phyloP scores from a whole-genome alignment of 2,888 invertebrate genomes.

The Lottia scabra region DNA sequence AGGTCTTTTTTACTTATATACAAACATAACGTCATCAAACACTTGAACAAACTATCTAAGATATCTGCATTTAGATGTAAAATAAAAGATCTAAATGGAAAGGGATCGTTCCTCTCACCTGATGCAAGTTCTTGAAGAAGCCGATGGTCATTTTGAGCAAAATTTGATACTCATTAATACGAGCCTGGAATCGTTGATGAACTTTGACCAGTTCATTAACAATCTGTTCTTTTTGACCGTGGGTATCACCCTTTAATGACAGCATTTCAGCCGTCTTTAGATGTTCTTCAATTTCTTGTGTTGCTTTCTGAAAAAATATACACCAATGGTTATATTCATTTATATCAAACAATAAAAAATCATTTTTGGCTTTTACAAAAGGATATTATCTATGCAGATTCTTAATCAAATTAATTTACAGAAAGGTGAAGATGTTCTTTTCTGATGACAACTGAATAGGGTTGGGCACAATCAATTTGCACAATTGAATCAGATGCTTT shows the following conservation, averaged over 20 bases:
- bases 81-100: background rate
- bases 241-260: slow-evolving; percentile 75
- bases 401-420: no score
- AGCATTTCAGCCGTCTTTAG: slow-evolving; percentile 78
- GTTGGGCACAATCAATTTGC: no score
- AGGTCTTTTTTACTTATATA: no score
- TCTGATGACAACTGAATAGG: no score
- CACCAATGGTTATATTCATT: background rate
- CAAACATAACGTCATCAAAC: no score
- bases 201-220: slow-evolving; percentile 77
- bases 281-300: slow-evolving; percentile 75
- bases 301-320: slow-evolving; percentile 59
- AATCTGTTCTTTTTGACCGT: slow-evolving; percentile 75
- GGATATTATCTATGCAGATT: no score
- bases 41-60: background rate
- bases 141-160: slow-evolving; percentile 79
- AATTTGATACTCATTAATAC: slow-evolving; percentile 79
- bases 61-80: no score
- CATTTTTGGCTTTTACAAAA: no score
- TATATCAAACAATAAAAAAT: no score
- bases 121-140: slow-evolving; percentile 78
- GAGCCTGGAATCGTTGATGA: slow-evolving; percentile 77
- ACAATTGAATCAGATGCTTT: no score
- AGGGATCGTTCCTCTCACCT: no score
- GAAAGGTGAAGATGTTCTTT: no score